These are phyloP conservation scores for Leuciscus idus DNA, from an alignment of 2,113 vertebrate genomes.

Conservation along the genomic window DNA sequence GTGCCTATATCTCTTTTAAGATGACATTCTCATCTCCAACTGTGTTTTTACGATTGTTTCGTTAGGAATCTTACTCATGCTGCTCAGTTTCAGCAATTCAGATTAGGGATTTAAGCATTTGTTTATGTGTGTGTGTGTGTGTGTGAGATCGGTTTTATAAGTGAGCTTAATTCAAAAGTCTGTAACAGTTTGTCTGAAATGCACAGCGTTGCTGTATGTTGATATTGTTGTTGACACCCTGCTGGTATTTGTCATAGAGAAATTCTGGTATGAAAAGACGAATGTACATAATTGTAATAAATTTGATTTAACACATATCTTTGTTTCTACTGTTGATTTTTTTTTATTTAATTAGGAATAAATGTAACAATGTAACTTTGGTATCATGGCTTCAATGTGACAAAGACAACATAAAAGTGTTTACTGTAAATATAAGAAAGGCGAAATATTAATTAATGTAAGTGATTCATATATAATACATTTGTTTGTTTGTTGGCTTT, in stretches of 20 bases:
- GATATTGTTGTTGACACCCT: slow-evolving; percentile 32
- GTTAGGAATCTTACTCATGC: not conserved
- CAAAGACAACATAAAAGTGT: not conserved
- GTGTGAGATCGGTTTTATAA: slow-evolving; percentile 44
- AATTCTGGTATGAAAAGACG: slow-evolving; percentile 73
- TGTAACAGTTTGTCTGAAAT: slow-evolving; percentile 1
- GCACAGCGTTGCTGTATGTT: slow-evolving; percentile 5
- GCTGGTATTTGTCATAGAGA: slow-evolving; percentile 71
- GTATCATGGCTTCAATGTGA: not conserved
- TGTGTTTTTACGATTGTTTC: not conserved
- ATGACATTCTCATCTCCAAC: slow-evolving; percentile 13
- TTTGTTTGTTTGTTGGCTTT: not conserved
- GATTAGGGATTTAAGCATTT: slow-evolving; percentile 2
- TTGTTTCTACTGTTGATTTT: not conserved
- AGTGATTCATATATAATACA: not conserved
- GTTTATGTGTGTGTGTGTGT: not conserved
- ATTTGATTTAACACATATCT: slow-evolving; percentile 76
- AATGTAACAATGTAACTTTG: not conserved
- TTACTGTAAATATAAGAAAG: not conserved
- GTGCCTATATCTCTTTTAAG: not conserved
- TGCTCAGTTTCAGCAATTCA: slow-evolving; percentile 8
- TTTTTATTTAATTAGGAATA: not conserved
- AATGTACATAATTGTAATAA: slow-evolving; percentile 92
- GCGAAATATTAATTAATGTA: not conserved
- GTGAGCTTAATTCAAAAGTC: not conserved